Conservation (phyloP, 2,888 invertebrate genomes). For the Euphydryas editha region DNA sequence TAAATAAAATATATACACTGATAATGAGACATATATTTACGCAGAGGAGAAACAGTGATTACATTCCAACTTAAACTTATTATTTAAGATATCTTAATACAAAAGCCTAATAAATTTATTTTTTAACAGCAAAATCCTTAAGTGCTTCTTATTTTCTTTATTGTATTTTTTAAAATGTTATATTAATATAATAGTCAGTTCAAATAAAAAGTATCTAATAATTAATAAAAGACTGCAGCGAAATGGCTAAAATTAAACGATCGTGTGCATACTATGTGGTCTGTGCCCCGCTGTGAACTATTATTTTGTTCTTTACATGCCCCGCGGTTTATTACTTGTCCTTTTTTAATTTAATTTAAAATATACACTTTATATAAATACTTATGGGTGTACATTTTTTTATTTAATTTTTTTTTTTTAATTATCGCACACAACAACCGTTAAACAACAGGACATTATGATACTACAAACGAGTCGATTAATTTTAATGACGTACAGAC, state of each 20-base stretch:
- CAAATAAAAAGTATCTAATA: slow-evolving; percentile 13
- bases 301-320: slow-evolving; percentile 36
- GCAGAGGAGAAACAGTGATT: too few relatives aligned
- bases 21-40: too few relatives aligned
- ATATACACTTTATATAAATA: background rate
- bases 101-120: too few relatives aligned
- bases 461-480: background rate
- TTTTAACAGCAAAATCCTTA: too few relatives aligned
- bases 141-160: too few relatives aligned
- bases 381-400: background rate
- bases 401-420: too few relatives aligned
- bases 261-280: slow-evolving; percentile 30
- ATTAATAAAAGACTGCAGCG: slow-evolving; percentile 24
- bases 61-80: too few relatives aligned
- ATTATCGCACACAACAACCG: too few relatives aligned
- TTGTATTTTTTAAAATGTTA: too few relatives aligned
- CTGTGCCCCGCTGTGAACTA: slow-evolving; percentile 33
- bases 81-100: too few relatives aligned
- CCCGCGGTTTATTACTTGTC: slow-evolving; percentile 13
- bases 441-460: background rate
- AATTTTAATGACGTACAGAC: slow-evolving; percentile 8
- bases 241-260: slow-evolving; percentile 29
- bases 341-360: background rate
- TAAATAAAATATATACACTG: too few relatives aligned
- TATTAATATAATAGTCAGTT: background rate